A percentile compares a stretch with the other conserved stretches of the same genome.
Conservation (phyloP, 2,113 vertebrate species). For the Erythrocercus mccallii region DNA sequence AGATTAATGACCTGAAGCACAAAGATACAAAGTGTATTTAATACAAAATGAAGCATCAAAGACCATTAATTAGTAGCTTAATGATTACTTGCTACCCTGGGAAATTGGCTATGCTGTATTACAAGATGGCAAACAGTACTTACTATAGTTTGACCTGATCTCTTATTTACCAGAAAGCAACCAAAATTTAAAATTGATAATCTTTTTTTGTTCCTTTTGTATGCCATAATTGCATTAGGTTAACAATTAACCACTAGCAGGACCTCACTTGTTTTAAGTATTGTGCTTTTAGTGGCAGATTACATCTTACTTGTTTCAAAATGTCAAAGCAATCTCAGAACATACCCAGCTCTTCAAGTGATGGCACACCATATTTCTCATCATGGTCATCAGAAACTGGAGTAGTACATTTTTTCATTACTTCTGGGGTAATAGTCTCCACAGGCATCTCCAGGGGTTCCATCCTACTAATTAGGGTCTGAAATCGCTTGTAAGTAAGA, state of each 20-base stretch:
- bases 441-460: slow-evolving; percentile 87
- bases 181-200: not conserved
- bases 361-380: slow-evolving; percentile 93
- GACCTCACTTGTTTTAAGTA: not conserved
- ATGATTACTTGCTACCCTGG: not conserved
- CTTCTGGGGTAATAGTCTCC: slow-evolving; percentile 87
- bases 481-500: slow-evolving; percentile 96
- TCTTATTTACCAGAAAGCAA: not conserved
- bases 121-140: not conserved
- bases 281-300: not conserved
- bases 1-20: not conserved
- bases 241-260: not conserved
- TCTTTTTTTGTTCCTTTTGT: not conserved
- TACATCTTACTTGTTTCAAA: not conserved
- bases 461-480: slow-evolving; percentile 96
- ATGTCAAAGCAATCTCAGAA: not conserved
- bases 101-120: not conserved
- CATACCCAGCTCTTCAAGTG: slow-evolving; percentile 93
- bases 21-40: not conserved
- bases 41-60: not conserved
- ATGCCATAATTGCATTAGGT: not conserved
- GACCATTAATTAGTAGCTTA: not conserved
- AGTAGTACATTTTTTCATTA: slow-evolving; percentile 86
- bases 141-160: not conserved
- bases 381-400: slow-evolving; percentile 94